Evolutionary conservation across 2,888 invertebrate species (phyloP), one percentile per base, ranked within the genome.

Genomic region (Steromphala cineraria): DNA sequence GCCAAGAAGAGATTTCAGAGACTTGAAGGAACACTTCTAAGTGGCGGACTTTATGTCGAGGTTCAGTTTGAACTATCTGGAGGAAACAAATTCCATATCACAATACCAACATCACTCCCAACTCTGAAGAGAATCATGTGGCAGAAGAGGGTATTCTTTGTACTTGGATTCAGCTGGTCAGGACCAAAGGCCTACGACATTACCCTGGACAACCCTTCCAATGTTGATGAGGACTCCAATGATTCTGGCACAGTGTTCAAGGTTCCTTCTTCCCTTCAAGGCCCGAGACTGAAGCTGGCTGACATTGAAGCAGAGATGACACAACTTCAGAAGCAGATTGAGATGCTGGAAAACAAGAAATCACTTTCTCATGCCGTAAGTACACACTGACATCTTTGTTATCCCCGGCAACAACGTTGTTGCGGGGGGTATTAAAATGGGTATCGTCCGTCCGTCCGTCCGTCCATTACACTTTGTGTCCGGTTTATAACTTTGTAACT

Each of bases 151-250:
- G 88, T 89, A n/a, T 86, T 80, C 67, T 89, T 89, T 82, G 86
- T 87, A 74, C 62, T 89, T 46, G 89, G 89, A 10, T 88, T 89
- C 79, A 85, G 86, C 56, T 89, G 87, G 85, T 84, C 81, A 28
- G 89, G 89, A 46, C 88, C 88, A 13, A 86, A 83, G 67, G 89
- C 89, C 15, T 89, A 82, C 75, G 85, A 85, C 55, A 84, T 88
- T n/a, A 76, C 82, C 28, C 15, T 62, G 17, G 78, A 84, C n/a
- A 81, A 85, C 76, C 84, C 84, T 31, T 71, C 71, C 40, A 19
- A 71, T 71, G 71, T 31, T 7, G 31, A 36, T 17, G 71, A 71
- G n/a, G 71, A 40, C 10, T 3, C 36, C 17, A 71, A 40, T 31
- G 71, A 71, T 15, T n/a, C 10, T 2, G 15, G 28, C 40, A 19